A percentile compares a stretch with the other conserved stretches of the same genome.
Evolutionary conservation across 2,888 invertebrate species (phyloP).

Genomic region (Zaprionus obscuricornis): DNA sequence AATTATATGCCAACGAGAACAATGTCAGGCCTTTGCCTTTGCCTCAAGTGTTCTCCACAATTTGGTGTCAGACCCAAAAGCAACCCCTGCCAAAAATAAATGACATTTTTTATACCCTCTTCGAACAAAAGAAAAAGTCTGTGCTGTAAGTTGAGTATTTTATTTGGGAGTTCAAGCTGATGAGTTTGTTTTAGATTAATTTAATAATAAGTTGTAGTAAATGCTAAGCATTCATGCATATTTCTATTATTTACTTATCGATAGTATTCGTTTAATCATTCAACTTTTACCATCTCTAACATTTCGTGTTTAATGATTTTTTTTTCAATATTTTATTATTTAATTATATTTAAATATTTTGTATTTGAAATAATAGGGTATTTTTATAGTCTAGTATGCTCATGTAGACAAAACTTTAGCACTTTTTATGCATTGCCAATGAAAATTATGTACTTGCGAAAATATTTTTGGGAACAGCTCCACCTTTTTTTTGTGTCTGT

Average conservation of each 20-base stretch:
- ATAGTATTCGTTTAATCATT: too few species aligned
- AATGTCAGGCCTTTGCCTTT: slow-evolving; percentile 62
- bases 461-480: slow-evolving; percentile 35
- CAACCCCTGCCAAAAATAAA: slow-evolving; percentile 3
- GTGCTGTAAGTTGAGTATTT: too few species aligned
- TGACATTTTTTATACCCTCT: slow-evolving; percentile 31
- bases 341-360: background rate
- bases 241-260: too few species aligned
- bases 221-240: too few species aligned
- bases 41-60: slow-evolving; percentile 43
- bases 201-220: too few species aligned
- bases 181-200: too few species aligned
- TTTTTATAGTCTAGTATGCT: background rate
- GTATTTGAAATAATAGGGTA: slow-evolving; percentile 12
- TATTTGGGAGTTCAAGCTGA: too few species aligned
- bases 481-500: slow-evolving; percentile 49
- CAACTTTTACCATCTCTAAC: too few species aligned
- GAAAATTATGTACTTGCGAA: slow-evolving; percentile 66
- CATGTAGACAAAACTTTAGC: background rate
- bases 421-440: slow-evolving; percentile 54
- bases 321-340: too few species aligned
- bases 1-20: slow-evolving; percentile 76
- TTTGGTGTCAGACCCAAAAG: background rate
- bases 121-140: background rate
- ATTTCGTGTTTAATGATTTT: too few species aligned